Conservation (phyloP, 2,888 invertebrate species). For the Notodonta dromedarius region DNA sequence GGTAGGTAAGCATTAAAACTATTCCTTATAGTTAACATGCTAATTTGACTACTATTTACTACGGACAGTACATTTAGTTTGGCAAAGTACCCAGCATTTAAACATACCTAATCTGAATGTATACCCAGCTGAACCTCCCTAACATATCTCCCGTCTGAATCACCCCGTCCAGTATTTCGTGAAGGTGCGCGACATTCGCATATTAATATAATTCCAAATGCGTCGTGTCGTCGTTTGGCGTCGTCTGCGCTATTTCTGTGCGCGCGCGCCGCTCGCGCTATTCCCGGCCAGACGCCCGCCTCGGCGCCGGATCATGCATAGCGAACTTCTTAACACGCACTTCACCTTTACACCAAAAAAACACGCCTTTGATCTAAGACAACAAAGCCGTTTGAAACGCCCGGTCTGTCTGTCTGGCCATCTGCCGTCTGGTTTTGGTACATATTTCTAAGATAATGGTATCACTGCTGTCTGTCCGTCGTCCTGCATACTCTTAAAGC, state of each 20-base stretch:
- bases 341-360: constrained; percentile 60
- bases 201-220: constrained; percentile 65
- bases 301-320: constrained; percentile 49
- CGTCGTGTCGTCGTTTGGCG: constrained; percentile 51
- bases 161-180: constrained; percentile 44
- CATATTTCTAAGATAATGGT: neutral
- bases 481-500: neutral
- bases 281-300: constrained; percentile 59
- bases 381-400: constrained; percentile 26
- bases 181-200: constrained; percentile 54
- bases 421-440: constrained; percentile 17
- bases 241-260: constrained; percentile 68
- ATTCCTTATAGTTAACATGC: too few species aligned
- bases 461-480: neutral
- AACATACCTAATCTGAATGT: too few species aligned
- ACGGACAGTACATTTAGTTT: too few species aligned
- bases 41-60: too few species aligned
- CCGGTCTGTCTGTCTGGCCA: constrained; percentile 21
- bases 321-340: constrained; percentile 54
- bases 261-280: constrained; percentile 48
- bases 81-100: too few species aligned
- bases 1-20: too few species aligned
- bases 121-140: neutral
- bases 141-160: constrained; percentile 40
- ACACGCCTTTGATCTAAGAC: constrained; percentile 54